These are phyloP conservation scores for Acrocephalus arundinaceus DNA, from an alignment of 2,113 vertebrate species.

Conservation along the genomic window DNA sequence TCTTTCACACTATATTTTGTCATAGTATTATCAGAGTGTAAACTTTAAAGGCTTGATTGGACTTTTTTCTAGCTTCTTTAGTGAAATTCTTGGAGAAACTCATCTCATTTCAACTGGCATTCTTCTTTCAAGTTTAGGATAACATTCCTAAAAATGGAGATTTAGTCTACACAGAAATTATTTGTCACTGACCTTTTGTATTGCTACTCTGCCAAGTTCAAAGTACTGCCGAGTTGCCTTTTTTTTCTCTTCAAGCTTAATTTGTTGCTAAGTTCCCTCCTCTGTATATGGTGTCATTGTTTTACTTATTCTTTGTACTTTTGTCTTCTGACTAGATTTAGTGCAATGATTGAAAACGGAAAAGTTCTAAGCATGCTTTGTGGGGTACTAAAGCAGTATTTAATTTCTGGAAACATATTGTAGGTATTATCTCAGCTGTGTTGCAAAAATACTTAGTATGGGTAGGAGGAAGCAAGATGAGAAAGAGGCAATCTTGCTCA, in stretches of 20 bases:
- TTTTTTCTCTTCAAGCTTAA: not conserved
- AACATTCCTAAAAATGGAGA: conserved; percentile 47
- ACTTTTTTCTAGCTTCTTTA: not conserved
- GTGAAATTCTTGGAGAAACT: not conserved
- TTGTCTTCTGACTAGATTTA: conserved; percentile 25
- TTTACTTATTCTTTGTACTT: conserved; percentile 26
- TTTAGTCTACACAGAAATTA: conserved; percentile 14
- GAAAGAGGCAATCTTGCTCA: not conserved
- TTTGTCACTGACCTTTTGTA: conserved; percentile 14
- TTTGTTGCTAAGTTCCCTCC: not conserved
- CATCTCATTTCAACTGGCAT: not conserved
- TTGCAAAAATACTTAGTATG: conserved; percentile 34
- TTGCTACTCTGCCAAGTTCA: not conserved
- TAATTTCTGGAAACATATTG: conserved; percentile 13
- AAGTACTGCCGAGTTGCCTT: not conserved
- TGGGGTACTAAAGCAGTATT: conserved; percentile 8
- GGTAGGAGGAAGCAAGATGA: not conserved
- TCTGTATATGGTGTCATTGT: not conserved
- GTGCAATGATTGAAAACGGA: conserved; percentile 36
- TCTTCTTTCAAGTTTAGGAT: conserved; percentile 12
- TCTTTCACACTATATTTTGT: not conserved
- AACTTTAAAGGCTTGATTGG: not conserved
- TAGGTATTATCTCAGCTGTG: conserved; percentile 32
- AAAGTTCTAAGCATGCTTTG: not conserved
- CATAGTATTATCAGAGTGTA: not conserved